These are phyloP conservation scores for Anorthoa munda DNA, from an alignment of 2,888 invertebrate genomes.

Conservation along the genomic window DNA sequence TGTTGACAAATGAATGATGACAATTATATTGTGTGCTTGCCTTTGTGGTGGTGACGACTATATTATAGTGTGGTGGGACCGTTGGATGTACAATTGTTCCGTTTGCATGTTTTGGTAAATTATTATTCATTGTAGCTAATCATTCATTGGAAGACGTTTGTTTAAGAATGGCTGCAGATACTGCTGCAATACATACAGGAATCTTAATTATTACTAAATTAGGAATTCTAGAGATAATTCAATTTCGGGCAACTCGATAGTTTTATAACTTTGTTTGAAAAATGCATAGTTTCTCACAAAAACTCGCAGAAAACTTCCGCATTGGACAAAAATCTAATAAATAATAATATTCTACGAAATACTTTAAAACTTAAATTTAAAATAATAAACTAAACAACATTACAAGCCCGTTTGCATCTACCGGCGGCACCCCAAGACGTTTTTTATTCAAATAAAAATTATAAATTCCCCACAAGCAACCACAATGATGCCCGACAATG, in stretches of 20 bases:
- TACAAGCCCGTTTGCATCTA: not conserved
- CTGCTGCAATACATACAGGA: too few species aligned
- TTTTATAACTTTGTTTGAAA: too few species aligned
- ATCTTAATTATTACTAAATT: not conserved
- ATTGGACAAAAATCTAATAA: not conserved
- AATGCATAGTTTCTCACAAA: too few species aligned
- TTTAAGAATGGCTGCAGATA: not conserved
- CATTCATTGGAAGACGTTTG: conserved; percentile 22
- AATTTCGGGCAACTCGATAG: not conserved
- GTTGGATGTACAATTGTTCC: conserved; percentile 59
- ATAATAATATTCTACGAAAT: not conserved
- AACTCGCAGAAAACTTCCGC: not conserved
- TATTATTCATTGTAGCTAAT: conserved; percentile 64
- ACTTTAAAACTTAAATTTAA: not conserved
- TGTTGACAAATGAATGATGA: conserved; percentile 88
- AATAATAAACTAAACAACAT: conserved; percentile 16
- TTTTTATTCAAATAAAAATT: conserved; percentile 49
- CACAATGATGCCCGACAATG: conserved; percentile 61
- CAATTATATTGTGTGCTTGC: conserved; percentile 86
- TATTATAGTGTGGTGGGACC: conserved; percentile 75
- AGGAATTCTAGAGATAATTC: not conserved
- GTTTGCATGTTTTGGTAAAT: conserved; percentile 58
- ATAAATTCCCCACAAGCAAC: conserved; percentile 53
- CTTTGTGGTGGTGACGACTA: conserved; percentile 83
- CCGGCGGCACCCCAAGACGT: conserved; percentile 22